Percentiles rank a stretch among this genome's conserved stretches.
phyloP scores from a whole-genome alignment of 1,140 invertebrate species.

The Panulirus ornatus region DNA sequence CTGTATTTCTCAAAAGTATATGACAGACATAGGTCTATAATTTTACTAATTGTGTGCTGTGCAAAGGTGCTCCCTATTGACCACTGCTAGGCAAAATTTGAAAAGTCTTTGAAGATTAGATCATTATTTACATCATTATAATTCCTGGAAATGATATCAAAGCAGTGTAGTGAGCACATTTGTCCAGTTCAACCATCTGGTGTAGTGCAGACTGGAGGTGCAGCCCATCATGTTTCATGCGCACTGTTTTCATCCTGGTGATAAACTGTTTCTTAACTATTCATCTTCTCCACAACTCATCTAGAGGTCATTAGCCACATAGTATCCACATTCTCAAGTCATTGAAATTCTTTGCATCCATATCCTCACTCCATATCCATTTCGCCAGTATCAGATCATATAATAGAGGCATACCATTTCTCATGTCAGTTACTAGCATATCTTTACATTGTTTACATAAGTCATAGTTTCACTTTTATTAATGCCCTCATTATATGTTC shows the following conservation, averaged over 20 bases:
- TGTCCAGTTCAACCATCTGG: conserved; percentile 57
- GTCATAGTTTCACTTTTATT: neutral
- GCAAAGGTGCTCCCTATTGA: conserved; percentile 63
- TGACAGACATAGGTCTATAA: conserved; percentile 73
- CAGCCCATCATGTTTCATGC: conserved; percentile 33
- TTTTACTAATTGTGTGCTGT: conserved; percentile 72
- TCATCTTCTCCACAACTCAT: neutral
- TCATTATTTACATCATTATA: neutral
- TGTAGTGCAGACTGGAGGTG: conserved; percentile 55
- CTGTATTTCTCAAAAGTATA: conserved; percentile 69
- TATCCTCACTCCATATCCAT: neutral
- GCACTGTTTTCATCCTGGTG: neutral
- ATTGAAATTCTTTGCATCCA: neutral
- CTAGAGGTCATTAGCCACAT: neutral
- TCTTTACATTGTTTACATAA: neutral
- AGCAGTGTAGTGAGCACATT: conserved; percentile 64
- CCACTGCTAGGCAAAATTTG: conserved; percentile 42
- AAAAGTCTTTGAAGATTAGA: neutral
- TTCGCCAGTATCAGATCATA: neutral
- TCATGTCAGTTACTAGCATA: neutral
- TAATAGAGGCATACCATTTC: neutral
- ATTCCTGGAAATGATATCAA: conserved; percentile 12
- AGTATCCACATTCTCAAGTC: neutral
- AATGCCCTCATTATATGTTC: neutral
- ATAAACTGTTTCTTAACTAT: neutral